Conservation (phyloP, 2,888 invertebrate genomes). For the Ptycholaimellus sp. region DNA sequence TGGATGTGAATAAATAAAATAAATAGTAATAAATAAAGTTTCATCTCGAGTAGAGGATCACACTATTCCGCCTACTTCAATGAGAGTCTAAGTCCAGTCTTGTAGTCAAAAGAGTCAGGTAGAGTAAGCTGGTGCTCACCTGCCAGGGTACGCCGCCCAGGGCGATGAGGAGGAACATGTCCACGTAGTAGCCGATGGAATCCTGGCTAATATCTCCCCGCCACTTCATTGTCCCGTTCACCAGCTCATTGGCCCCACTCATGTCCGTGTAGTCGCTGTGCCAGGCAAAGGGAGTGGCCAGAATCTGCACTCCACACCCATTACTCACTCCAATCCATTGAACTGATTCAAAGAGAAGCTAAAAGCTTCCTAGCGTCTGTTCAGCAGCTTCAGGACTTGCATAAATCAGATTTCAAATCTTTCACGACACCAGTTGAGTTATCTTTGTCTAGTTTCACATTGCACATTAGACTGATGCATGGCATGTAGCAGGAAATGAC, state of each 20-base stretch:
- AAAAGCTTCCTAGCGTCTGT: too few species aligned
- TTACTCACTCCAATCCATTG: too few species aligned
- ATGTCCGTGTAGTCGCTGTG: not conserved
- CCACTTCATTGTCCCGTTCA: not conserved
- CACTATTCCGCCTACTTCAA: too few species aligned
- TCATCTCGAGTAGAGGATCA: too few species aligned
- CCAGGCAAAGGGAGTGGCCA: conserved; percentile 4
- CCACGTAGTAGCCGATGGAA: conserved; percentile 41
- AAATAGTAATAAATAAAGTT: too few species aligned
- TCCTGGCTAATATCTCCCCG: not conserved
- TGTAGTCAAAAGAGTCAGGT: not conserved
- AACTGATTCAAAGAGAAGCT: too few species aligned
- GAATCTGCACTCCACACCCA: not conserved
- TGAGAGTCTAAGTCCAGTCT: not conserved
- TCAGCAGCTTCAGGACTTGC: too few species aligned
- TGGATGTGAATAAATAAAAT: too few species aligned
- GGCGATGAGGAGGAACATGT: conserved; percentile 56
- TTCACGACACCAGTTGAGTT: too few species aligned
- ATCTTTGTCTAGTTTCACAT: too few species aligned
- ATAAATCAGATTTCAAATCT: not conserved
- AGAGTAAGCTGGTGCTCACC: conserved; percentile 30
- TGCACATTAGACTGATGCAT: not conserved
- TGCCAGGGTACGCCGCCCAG: conserved; percentile 91
- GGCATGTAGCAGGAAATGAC: not conserved
- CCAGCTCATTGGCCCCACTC: not conserved